Percentiles rank a stretch among this genome's conserved stretches.
Conservation (phyloP, 2,888 invertebrate species). For the Epinotia demarniana region DNA sequence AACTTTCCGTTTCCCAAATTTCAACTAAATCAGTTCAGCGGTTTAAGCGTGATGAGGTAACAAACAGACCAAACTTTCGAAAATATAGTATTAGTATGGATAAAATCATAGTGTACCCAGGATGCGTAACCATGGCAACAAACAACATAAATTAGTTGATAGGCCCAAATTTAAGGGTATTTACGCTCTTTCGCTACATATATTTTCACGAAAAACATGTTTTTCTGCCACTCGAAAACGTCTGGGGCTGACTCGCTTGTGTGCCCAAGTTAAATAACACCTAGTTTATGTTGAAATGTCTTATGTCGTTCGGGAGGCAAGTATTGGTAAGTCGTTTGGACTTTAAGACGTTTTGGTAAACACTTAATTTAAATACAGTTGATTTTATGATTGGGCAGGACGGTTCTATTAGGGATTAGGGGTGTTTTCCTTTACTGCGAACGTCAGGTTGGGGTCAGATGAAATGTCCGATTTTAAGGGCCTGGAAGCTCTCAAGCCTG, state of each 20-base stretch:
- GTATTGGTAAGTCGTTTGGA: not conserved
- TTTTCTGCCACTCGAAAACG: slow-evolving; percentile 16
- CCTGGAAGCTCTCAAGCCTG: no score
- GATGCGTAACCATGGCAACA: no score
- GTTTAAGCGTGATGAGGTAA: no score
- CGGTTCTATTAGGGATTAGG: not conserved
- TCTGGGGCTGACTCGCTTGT: slow-evolving; percentile 13
- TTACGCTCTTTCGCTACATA: not conserved
- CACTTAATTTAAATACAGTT: slow-evolving; percentile 8
- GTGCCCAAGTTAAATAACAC: slow-evolving; percentile 9
- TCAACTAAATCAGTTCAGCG: no score
- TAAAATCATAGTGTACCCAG: no score
- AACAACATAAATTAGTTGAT: no score
- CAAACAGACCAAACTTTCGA: no score
- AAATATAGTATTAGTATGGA: no score
- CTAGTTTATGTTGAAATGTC: not conserved
- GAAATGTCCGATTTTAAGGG: no score
- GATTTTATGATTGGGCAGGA: slow-evolving; percentile 9
- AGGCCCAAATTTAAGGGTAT: not conserved
- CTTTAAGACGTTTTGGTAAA: not conserved
- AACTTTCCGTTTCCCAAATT: no score
- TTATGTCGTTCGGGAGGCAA: not conserved
- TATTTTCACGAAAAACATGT: slow-evolving; percentile 9
- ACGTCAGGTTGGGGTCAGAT: no score
- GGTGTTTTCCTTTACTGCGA: not conserved